Base-by-base conservation (phyloP, 2,888 invertebrate genomes). In the Ornithoptera alexandrae region DNA sequence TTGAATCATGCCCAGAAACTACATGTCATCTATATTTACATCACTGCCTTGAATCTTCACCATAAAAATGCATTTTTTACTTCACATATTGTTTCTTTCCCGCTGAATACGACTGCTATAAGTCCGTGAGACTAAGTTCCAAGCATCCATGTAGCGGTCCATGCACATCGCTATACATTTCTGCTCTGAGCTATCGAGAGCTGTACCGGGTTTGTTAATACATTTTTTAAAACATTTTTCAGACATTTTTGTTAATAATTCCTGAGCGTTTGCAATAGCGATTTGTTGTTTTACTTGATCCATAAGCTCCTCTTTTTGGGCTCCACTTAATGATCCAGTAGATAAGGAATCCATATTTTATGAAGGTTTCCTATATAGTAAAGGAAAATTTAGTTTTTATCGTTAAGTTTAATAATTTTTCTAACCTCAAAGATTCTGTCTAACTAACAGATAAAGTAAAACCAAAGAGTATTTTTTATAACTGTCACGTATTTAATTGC, bases 161-260 rank as follows among this genome's bases (percentile, higher is more conserved):
- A 98, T 98, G 86, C 99, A 99, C 97, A 98, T 98, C 0, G 98
- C 97, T 77, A 99, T 94, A 85, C 98, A 99, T 95, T 98, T 98
- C 95, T 98, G 95, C 94, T 98, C 98, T 0, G 97, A 96, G 82
- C 94, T 96, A 85, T 97, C 98, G 76, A 98, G 85, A 2, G 97
- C 95, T 17, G 96, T 95, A 24, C 98, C 98, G 39, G 99, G 99
- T 86, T 97, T 98, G 67, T 90, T 91, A 78, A 99, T 95, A 88
- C 99, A 99, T 84, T 98, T 98, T 86, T 96, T 97, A 87, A 98
- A 99, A 90, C 99, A 99, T 92, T 98, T 98, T 83, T 98, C 97
- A 62, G 98, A 97, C 96, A 98, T 98, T 96, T 98, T 98, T 95
- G 97, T 96, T 75, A 98, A 93, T 73, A 98, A 89, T 94, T 98